Evolutionary conservation across 2,113 vertebrate species (phyloP).

Genomic region (Tetrao urogallus): DNA sequence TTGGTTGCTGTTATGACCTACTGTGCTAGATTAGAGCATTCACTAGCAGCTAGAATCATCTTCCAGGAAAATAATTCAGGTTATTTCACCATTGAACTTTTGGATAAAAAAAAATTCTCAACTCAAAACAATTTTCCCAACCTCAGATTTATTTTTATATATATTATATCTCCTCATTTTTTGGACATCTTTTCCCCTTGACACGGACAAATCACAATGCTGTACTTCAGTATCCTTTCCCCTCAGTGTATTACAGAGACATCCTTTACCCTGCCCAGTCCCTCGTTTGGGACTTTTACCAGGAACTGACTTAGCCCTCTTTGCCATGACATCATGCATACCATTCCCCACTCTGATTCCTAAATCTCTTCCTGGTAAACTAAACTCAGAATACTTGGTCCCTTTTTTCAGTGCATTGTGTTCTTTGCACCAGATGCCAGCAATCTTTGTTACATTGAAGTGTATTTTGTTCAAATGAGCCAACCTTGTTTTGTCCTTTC

Average conservation of each 20-base stretch:
- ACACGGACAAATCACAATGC: neutral
- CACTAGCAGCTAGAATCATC: neutral
- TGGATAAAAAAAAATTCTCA: neutral
- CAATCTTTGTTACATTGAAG: neutral
- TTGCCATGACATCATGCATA: neutral
- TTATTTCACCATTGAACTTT: neutral
- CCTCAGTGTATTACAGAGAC: neutral
- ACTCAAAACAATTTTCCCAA: neutral
- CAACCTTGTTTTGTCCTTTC: neutral
- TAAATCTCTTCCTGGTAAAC: neutral
- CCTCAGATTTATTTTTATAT: neutral
- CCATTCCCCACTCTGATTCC: neutral
- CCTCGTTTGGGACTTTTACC: neutral
- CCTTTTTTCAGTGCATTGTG: neutral
- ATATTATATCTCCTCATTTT: neutral
- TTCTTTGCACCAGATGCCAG: neutral
- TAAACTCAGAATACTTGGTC: neutral
- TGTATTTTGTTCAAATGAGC: neutral
- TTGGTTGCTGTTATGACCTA: neutral
- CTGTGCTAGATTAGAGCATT: neutral
- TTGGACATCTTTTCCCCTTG: neutral
- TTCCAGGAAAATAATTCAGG: neutral
- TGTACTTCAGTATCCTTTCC: neutral
- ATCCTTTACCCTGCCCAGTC: fast-evolving
- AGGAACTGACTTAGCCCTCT: neutral